phyloP scores from a whole-genome alignment of 2,888 invertebrate species.

The Machimus rusticus region DNA sequence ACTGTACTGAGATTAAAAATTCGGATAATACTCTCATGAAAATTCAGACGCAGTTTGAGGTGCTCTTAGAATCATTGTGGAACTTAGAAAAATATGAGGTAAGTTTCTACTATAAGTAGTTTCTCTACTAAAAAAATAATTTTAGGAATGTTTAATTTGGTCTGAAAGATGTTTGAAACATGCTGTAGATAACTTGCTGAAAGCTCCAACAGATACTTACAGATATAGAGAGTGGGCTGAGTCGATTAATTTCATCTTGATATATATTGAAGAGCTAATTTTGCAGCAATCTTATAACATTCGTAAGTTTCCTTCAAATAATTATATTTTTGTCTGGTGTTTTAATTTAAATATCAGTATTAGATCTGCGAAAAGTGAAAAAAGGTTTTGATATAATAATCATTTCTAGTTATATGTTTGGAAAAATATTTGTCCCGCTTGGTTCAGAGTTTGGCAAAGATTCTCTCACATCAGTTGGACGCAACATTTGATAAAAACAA shows the following conservation, averaged over 20 bases:
- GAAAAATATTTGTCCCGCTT: constrained; percentile 71
- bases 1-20: constrained; percentile 55
- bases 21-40: constrained; percentile 51
- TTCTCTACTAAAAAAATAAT: background rate
- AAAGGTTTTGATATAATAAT: no score
- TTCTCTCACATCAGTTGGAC: constrained; percentile 82
- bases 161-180: constrained; percentile 79
- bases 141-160: constrained; percentile 75
- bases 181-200: constrained; percentile 71
- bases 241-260: constrained; percentile 61
- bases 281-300: constrained; percentile 66
- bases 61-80: constrained; percentile 74
- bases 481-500: constrained; percentile 67
- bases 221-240: constrained; percentile 63
- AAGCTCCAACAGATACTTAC: constrained; percentile 59
- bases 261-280: constrained; percentile 65
- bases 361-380: background rate
- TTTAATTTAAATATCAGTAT: background rate
- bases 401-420: constrained; percentile 63
- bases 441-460: constrained; percentile 76
- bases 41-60: constrained; percentile 53
- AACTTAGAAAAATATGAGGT: constrained; percentile 67
- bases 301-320: constrained; percentile 56
- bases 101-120: background rate
- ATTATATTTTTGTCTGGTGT: background rate